Evolutionary conservation across 2,888 invertebrate species (phyloP), one percentile per base, ranked within the genome.

Genomic region (Eledona agricola): DNA sequence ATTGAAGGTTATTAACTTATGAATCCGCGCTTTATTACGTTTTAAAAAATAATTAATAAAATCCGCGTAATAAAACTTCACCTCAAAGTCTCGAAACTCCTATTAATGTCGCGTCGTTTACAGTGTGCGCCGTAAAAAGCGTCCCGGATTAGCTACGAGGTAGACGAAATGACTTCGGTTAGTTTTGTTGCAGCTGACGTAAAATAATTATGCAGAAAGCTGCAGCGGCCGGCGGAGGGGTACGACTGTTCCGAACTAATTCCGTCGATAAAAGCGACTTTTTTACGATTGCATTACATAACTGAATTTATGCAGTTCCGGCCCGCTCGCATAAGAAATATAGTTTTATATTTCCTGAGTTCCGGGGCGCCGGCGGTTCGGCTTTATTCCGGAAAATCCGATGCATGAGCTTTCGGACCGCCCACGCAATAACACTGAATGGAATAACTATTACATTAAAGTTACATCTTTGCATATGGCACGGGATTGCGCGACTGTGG

Each of bases 281-380:
- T 32, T 55, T 55, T 55, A 55, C 35, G 55, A 50, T 49, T 49
- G 45, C 37, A 37, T 55, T 43, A 51, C 43, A 37, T 50, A 50
- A 55, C 43, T 35, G 37, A 45, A 46, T 46, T 46, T 46, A 45
- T 50, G 49, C 55, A 49, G 49, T 42, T 31, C 29, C 49, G 53
- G 38, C 49, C 32, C 11, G 55, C 57, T 54, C 59, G 60, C 60
- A 62, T 60, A 65, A 65, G 65, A 62, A 62, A 63, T 63, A 60
- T 57, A 59, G 62, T 42, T 64, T 62, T 62, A 58, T 54, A 57
- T 60, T 61, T 60, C 61, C 57, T 42, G 42, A 42, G 31, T 42
- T 42, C 42, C 29, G 29, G 42, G 42, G 34, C 46, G 34, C 34
- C 45, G 9, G 45, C 46, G 34, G 46, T 32, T 16, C 23, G 45